These are phyloP conservation scores for Percopsis omiscomaycus DNA, from an alignment of 2,797 vertebrate species.

Conservation along the genomic window DNA sequence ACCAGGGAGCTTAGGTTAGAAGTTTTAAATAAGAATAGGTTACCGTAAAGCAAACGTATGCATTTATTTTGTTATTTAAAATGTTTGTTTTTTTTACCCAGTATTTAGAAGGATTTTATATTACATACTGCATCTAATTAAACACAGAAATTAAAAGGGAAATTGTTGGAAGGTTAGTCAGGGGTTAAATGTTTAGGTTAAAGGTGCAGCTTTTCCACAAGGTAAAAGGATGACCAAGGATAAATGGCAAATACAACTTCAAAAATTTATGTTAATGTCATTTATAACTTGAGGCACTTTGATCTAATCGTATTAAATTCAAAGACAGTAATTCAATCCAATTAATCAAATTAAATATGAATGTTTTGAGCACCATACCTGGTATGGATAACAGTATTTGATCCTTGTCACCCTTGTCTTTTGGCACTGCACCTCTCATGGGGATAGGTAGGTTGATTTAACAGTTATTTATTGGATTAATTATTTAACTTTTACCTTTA, in stretches of 20 bases:
- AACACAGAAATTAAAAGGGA: slow-evolving; percentile 76
- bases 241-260: slow-evolving; percentile 11
- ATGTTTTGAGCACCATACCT: neutral
- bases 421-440: slow-evolving; percentile 84
- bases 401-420: slow-evolving; percentile 66
- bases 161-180: slow-evolving; percentile 82
- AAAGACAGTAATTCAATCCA: slow-evolving; percentile 39
- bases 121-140: slow-evolving; percentile 77
- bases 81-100: slow-evolving; percentile 35
- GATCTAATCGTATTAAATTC: neutral
- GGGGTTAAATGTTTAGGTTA: slow-evolving; percentile 82
- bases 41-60: no score
- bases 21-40: no score
- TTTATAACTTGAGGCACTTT: neutral
- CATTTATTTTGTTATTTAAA: neutral
- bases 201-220: slow-evolving; percentile 77
- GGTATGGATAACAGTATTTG: slow-evolving; percentile 22
- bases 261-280: neutral
- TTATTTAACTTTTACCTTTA: slow-evolving; percentile 96
- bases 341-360: slow-evolving; percentile 53
- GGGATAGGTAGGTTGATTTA: slow-evolving; percentile 77
- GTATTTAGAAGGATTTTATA: slow-evolving; percentile 56
- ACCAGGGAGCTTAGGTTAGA: no score
- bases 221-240: slow-evolving; percentile 66
- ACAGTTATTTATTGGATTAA: slow-evolving; percentile 84